Evolutionary conservation across 2,797 vertebrate species (phyloP).

Genomic region (Sciaenops ocellatus): DNA sequence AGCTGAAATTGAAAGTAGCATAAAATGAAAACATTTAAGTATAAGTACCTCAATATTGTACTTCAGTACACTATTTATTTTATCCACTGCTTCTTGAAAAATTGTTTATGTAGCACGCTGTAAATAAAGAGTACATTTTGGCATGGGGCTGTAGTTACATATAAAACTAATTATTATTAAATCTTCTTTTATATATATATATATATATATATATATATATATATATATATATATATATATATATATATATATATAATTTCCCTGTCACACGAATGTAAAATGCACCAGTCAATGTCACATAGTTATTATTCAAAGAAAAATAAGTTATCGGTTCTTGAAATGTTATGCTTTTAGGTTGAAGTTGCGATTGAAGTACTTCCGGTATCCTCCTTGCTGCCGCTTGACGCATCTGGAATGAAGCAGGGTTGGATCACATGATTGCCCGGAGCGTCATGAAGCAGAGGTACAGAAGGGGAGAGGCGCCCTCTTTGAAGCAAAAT

Average conservation of each 20-base stretch:
- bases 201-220: no score
- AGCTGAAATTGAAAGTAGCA: not conserved
- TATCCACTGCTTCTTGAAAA: no score
- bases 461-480: conserved; percentile 83
- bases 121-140: not conserved
- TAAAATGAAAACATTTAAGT: no score
- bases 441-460: conserved; percentile 86
- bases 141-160: not conserved
- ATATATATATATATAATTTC: not conserved
- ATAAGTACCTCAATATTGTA: no score
- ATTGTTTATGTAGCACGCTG: not conserved
- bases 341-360: conserved; percentile 63
- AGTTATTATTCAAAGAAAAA: not conserved
- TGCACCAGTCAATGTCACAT: not conserved
- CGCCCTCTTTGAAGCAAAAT: conserved; percentile 88
- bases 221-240: no score
- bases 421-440: conserved; percentile 89
- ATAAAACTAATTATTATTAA: not conserved
- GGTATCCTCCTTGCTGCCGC: conserved; percentile 29
- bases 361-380: not conserved
- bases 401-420: conserved; percentile 81
- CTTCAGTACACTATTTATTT: no score
- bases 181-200: not conserved
- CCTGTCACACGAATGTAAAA: not conserved
- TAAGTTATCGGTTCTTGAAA: not conserved